Conservation (phyloP, 2,888 invertebrate species). For the Macaria liturata region DNA sequence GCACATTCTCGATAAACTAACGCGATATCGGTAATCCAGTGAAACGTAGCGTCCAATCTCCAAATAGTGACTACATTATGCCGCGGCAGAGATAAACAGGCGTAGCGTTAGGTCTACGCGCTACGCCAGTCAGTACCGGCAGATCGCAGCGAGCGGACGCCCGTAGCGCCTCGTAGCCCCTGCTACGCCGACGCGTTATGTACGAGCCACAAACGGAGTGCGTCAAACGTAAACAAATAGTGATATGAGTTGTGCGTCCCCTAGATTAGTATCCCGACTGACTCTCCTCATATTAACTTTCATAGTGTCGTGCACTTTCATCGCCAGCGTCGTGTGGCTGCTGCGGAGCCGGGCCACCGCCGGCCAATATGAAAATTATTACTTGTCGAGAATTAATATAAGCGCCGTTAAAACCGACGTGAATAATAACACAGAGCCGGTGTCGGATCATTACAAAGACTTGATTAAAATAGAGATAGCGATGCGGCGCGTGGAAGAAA, state of each 20-base stretch:
- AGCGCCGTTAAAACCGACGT: slow-evolving; percentile 62
- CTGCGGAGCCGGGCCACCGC: slow-evolving; percentile 64
- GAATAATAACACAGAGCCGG: slow-evolving; percentile 62
- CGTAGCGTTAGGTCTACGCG: slow-evolving; percentile 40
- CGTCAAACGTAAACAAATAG: slow-evolving; percentile 78
- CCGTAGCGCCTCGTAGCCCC: slow-evolving; percentile 62
- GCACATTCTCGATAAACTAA: neutral
- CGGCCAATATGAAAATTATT: slow-evolving; percentile 79
- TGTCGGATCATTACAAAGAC: slow-evolving; percentile 77
- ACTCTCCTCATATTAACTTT: slow-evolving; percentile 75
- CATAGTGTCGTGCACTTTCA: slow-evolving; percentile 72
- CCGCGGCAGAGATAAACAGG: slow-evolving; percentile 63
- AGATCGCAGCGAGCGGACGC: slow-evolving; percentile 64
- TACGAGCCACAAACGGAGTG: slow-evolving; percentile 57
- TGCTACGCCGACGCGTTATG: slow-evolving; percentile 72
- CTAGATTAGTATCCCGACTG: slow-evolving; percentile 71
- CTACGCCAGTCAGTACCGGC: slow-evolving; percentile 71
- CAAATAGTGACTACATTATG: slow-evolving; percentile 12
- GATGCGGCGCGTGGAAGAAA: slow-evolving; percentile 79
- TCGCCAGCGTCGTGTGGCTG: slow-evolving; percentile 78
- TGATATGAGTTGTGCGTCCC: slow-evolving; percentile 81
- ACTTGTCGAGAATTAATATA: slow-evolving; percentile 83
- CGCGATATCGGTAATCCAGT: neutral
- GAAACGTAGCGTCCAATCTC: slow-evolving; percentile 9
- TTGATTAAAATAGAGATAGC: slow-evolving; percentile 81